Evolutionary conservation across 2,888 invertebrate genomes (phyloP).

Genomic region (Pyrocoelia pectoralis): DNA sequence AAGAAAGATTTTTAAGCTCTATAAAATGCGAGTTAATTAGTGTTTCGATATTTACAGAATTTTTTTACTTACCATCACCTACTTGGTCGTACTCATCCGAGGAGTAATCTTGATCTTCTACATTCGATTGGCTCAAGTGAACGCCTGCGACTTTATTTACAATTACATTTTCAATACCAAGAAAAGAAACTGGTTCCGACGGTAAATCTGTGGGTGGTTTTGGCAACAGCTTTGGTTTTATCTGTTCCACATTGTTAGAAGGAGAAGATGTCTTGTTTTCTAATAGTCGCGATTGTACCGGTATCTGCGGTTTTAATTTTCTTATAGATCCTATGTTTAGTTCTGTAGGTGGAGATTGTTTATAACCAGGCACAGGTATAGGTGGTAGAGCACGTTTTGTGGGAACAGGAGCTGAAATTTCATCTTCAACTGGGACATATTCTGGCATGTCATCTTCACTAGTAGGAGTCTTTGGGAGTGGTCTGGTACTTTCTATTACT

Average conservation of each 20-base stretch:
- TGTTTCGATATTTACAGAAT: not conserved
- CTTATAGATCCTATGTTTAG: no score
- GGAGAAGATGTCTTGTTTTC: no score
- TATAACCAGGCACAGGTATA: not conserved
- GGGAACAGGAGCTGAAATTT: not conserved
- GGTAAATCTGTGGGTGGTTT: constrained; percentile 19
- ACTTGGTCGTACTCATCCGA: not conserved
- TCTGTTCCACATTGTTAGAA: not conserved
- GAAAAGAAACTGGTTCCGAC: not conserved
- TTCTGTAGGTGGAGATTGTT: no score
- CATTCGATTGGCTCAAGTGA: not conserved
- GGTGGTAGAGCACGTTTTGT: not conserved
- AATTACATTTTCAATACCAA: not conserved
- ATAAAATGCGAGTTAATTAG: constrained; percentile 10
- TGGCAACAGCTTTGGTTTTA: not conserved
- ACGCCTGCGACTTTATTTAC: not conserved
- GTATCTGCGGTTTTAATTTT: not conserved
- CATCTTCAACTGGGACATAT: constrained; percentile 15
- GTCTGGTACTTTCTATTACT: not conserved
- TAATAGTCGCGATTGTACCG: not conserved
- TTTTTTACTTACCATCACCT: not conserved
- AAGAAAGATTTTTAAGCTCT: constrained; percentile 25
- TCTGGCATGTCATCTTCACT: constrained; percentile 7
- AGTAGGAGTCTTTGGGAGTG: not conserved
- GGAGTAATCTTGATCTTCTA: not conserved